Conservation (phyloP, 2,888 invertebrate genomes). For the Dastarcus helophoroides region DNA sequence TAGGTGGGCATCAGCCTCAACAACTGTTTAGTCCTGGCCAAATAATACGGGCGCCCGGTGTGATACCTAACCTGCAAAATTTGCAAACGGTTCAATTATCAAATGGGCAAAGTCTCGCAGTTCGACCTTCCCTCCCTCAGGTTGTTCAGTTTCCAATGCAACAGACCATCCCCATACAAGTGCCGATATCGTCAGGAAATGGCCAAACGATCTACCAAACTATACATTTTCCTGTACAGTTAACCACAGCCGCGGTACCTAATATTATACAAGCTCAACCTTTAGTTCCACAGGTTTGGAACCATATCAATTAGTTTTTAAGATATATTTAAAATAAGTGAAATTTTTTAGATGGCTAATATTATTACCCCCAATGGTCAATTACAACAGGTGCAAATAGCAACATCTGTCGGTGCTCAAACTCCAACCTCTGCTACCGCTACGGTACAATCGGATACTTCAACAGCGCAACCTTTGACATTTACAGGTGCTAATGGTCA, state of each 20-base stretch:
- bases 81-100: slow-evolving; percentile 53
- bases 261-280: slow-evolving; percentile 42
- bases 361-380: slow-evolving; percentile 73
- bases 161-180: slow-evolving; percentile 81
- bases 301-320: no score
- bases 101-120: slow-evolving; percentile 58
- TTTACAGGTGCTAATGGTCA: slow-evolving; percentile 65
- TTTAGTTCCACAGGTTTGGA: slow-evolving; percentile 73
- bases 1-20: slow-evolving; percentile 41
- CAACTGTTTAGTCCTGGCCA: slow-evolving; percentile 53
- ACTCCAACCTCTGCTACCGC: slow-evolving; percentile 33
- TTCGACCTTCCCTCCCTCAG: slow-evolving; percentile 41
- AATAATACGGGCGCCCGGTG: slow-evolving; percentile 61
- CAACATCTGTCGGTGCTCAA: slow-evolving; percentile 35
- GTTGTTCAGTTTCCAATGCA: slow-evolving; percentile 59
- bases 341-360: slow-evolving; percentile 54
- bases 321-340: no score
- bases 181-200: slow-evolving; percentile 69
- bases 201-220: slow-evolving; percentile 95
- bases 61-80: slow-evolving; percentile 56
- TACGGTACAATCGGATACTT: slow-evolving; percentile 34
- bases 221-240: slow-evolving; percentile 85
- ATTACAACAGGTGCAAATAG: slow-evolving; percentile 62
- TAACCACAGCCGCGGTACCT: slow-evolving; percentile 51
- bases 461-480: slow-evolving; percentile 52